Evolutionary conservation across 2,797 vertebrate species (phyloP), one percentile per base, ranked within the genome.

Genomic region (Tenualosa ilisha): DNA sequence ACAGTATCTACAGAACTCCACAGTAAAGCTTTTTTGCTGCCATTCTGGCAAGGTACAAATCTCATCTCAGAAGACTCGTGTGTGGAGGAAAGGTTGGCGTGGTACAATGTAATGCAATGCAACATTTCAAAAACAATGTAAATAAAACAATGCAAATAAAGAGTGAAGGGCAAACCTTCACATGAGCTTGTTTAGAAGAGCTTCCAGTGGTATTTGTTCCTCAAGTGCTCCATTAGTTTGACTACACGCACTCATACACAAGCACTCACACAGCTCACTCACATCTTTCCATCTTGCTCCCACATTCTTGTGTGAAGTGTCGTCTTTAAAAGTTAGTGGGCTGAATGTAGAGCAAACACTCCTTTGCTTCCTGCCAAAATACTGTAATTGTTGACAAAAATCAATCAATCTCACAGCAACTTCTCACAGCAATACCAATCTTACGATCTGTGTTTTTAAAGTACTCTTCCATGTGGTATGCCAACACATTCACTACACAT

Each of bases 1-100:
- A 91, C 90, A 90, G 89, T 92, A 93, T 93, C 88, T 94, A 94
- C 94, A 94, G 87, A 88, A 86, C 81, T 90, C 88, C 87, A 88
- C 83, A 83, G 86, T 90, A 87, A 93, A 92, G 91, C 90, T 90
- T 84, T 89, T 88, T 51, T 90, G 86, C 90, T 86, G 90, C 84
- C 86, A 86, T 84, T 83, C 59, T 83, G 84, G 87, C 89, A 86
- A 86, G 84, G 81, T 82, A 83, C 81, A 90, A 83, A 88, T 86
- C 86, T 89, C 86, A 88, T 82, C 50, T 90, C 85, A 87, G 87
- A 86, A 83, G 83, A 88, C 85, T 89, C 50, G 85, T 83, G 40
- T 84, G 82, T 13, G 65, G 53, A 68, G 17, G 68, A 82, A 31
- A 12, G 26, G 37, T 40, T 63, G 37, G 37, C 40, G 15, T 22